Base-by-base conservation (phyloP, 2,888 invertebrate genomes). In the Rhagonycha lutea region DNA sequence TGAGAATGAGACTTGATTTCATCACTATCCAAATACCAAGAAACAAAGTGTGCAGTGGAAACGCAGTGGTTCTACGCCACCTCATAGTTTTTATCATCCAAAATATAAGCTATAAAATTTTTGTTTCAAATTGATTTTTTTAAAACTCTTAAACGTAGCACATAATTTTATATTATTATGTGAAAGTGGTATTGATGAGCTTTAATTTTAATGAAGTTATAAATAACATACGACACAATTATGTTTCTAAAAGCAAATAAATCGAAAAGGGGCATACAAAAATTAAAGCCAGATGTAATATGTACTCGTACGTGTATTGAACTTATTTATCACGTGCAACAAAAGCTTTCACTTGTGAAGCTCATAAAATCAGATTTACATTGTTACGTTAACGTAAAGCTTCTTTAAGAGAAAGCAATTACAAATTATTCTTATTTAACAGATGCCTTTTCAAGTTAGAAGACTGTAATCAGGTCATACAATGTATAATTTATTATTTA, bases 241-340 rank as follows among this genome's bases (percentile, higher is more conserved):
- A 23, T 9, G 11, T 63, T 63, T 18, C 63, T 18, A 63, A 63
- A 63, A 23, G 24, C 18, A 18, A 24, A 23, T 12, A 63, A 63
- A 63, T 24, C 11, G 24, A 12, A 74, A n/a, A 28, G 23, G 14
- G 68, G 60, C 12, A 14, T 67, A 61, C n/a, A 5, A 23, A 71
- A 69, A 72, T 26, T 65, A 69, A 75, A 72, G 72, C 72, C 75
- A 75, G 72, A 72, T 75, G 75, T 70, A 75, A 69, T 72, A 75
- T 69, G 69, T 26, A 32, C 75, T 63, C 69, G 12, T 63, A 61
- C 69, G 72, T 65, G 29, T 75, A 69, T 75, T 75, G 75, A 75
- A 75, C 69, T 75, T 47, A 47, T 47, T n/a, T n/a, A 47, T 47
- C 47, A n/a, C n/a, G 47, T 47, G n/a, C n/a, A n/a, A n/a, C 8